Evolutionary conservation across 2,113 vertebrate species (phyloP).

Genomic region (Eulemur macaco): DNA sequence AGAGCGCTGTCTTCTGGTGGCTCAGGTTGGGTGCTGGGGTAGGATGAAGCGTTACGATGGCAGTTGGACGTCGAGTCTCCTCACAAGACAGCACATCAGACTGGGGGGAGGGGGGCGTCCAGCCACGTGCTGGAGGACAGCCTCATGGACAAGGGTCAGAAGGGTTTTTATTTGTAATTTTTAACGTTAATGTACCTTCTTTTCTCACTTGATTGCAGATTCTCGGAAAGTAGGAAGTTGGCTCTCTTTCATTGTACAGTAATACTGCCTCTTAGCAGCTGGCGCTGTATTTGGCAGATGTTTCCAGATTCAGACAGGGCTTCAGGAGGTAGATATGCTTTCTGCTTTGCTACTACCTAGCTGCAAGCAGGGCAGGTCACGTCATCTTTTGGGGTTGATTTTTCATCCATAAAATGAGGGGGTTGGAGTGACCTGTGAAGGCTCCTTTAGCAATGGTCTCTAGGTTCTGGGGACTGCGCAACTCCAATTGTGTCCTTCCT

Average conservation of each 20-base stretch:
- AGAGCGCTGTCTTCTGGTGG: background rate
- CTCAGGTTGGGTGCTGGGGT: background rate
- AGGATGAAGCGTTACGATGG: background rate
- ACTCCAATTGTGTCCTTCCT: background rate
- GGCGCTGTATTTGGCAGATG: background rate
- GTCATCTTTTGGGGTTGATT: background rate
- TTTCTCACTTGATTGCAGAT: background rate
- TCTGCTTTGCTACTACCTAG: background rate
- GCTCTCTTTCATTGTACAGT: background rate
- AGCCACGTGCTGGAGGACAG: background rate
- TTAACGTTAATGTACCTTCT: background rate
- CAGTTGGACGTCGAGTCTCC: background rate
- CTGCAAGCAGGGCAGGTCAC: background rate
- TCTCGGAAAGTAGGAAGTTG: background rate
- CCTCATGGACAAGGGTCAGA: background rate
- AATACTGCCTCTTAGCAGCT: background rate
- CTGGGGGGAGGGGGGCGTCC: background rate
- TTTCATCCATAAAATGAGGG: background rate
- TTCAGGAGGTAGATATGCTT: background rate
- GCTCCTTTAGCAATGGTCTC: background rate
- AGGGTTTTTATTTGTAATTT: background rate
- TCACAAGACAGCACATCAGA: background rate
- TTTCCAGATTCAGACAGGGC: background rate
- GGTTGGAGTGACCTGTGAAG: background rate
- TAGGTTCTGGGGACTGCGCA: background rate